Conservation (phyloP, 1,140 invertebrate species). For the Akabosia matsudoensis region DNA sequence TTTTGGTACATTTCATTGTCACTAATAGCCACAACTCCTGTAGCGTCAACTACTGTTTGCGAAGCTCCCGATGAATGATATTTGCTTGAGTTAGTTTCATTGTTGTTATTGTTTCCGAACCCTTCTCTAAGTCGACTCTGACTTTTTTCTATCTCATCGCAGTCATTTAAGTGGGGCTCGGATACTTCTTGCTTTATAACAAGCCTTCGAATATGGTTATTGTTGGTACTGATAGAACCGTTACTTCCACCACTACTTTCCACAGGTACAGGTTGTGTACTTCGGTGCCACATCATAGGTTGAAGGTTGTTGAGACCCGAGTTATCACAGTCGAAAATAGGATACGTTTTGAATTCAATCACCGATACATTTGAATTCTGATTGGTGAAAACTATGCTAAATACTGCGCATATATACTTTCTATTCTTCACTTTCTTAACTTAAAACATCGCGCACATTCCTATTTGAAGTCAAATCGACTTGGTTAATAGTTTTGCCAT, state of each 20-base stretch:
- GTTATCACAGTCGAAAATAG: no score
- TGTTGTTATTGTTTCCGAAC: background rate
- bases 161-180: background rate
- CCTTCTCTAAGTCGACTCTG: background rate
- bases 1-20: slow-evolving; percentile 15
- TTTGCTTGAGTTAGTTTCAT: background rate
- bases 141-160: background rate
- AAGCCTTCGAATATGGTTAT: background rate
- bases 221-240: background rate
- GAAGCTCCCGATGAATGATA: background rate
- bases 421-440: no score
- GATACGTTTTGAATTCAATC: no score
- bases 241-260: slow-evolving; percentile 6
- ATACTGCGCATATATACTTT: no score
- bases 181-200: background rate
- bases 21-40: background rate
- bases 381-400: no score
- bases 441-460: no score
- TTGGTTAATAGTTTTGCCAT: no score
- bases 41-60: background rate
- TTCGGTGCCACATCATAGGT: slow-evolving; percentile 4
- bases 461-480: no score
- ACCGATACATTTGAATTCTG: no score
- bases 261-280: background rate
- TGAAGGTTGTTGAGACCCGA: no score